Evolutionary conservation across 2,113 vertebrate species (phyloP).

Genomic region (Lasiurus borealis): DNA sequence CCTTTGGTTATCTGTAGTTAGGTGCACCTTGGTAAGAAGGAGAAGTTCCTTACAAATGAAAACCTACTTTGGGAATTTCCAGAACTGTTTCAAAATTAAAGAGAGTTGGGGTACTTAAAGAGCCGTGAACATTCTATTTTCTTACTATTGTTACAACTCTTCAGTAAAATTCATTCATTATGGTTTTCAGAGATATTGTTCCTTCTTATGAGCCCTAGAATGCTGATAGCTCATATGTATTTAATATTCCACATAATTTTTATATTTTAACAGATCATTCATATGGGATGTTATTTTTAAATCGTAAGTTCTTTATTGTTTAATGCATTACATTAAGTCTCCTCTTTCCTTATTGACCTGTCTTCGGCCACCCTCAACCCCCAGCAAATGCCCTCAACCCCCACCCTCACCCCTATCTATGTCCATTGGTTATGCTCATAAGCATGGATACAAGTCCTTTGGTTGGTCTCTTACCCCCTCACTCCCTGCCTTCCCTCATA

Average conservation of each 20-base stretch:
- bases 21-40: neutral
- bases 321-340: too few species aligned
- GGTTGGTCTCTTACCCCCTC: too few species aligned
- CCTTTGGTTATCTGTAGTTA: neutral
- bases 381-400: too few species aligned
- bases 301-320: too few species aligned
- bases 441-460: too few species aligned
- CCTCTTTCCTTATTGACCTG: too few species aligned
- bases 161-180: neutral
- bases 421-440: too few species aligned
- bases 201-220: neutral
- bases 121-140: neutral
- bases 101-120: neutral
- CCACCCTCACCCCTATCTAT: too few species aligned
- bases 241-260: neutral
- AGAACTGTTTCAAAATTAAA: conserved; percentile 10
- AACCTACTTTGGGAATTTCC: neutral
- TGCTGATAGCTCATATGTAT: neutral
- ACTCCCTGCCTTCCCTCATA: too few species aligned
- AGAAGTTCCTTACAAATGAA: neutral
- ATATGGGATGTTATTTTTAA: neutral
- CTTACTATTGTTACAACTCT: neutral
- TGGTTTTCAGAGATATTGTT: neutral
- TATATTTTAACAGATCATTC: conserved; percentile 3
- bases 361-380: too few species aligned